Evolutionary conservation across 2,113 vertebrate species (phyloP), one percentile per base, ranked within the genome.

Genomic region (Heterotilapia buettikoferi): DNA sequence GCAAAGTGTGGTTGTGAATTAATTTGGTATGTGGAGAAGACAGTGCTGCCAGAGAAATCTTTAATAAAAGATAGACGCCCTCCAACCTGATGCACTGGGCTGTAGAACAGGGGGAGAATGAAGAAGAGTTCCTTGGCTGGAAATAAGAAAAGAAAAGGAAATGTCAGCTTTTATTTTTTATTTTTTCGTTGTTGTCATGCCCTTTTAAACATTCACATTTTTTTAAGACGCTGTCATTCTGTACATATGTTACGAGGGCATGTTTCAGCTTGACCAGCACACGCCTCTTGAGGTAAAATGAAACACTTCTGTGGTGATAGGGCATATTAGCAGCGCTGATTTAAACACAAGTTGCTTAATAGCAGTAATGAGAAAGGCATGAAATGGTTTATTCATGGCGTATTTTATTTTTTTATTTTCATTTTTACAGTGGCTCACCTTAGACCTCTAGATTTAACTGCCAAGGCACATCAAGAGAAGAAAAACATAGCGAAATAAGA

Each of bases 311-410:
- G 6, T 9, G 14, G 19, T 54, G 36, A 10, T 57, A 45, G 29
- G 52, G 83, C 47, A 57, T 52, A 78, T 81, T 68, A 76, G 43
- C 66, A 2, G 14, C 2, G 5, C 57, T 45, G 26, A 85, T 52
- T 90, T 40, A 82, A 82, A 80, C 52, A 38, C 63, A 80, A 91
- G 83, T 88, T 61, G 63, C 84, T 85, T 87, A 68, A 87, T 88
- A 68, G 88, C 26, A 57, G n/a, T 68, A 79, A 56, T 80, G 84
- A 85, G 63, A 83, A 57, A 33, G 83, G 18, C 71, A 45, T 56
- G 19, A 56, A 83, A 92, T 94, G 88, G 81, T 94, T 95, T 92
- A 93, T 92, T 94, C 83, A 92, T 93, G 81, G 83, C 31, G 13
- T 73, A 82, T 83, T 78, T 52, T 78, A 84, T 73, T 11, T 7